Evolutionary conservation across 1,140 invertebrate genomes (phyloP).

Genomic region (Drosophila malerkotliana): DNA sequence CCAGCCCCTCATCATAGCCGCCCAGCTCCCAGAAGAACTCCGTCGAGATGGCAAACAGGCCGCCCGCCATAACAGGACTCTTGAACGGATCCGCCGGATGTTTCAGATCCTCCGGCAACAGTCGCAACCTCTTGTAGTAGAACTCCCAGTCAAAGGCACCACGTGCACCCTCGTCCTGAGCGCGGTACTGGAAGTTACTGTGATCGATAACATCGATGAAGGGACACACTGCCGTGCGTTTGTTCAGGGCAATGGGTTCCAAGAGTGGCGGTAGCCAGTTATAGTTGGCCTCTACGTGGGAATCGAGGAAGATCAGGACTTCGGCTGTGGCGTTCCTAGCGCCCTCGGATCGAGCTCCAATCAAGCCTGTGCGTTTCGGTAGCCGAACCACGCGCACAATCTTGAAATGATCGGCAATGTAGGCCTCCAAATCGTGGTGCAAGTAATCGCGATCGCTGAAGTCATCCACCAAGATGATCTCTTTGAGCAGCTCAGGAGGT

Average conservation of each 20-base stretch:
- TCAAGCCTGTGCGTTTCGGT: constrained; percentile 91
- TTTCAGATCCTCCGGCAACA: constrained; percentile 91
- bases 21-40: constrained; percentile 98
- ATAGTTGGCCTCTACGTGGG: constrained; percentile 96
- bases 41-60: constrained; percentile 95
- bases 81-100: constrained; percentile 95
- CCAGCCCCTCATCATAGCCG: constrained; percentile 96
- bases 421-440: constrained; percentile 90
- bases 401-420: constrained; percentile 89
- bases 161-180: constrained; percentile 96
- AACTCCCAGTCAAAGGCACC: constrained; percentile 99
- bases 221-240: constrained; percentile 96
- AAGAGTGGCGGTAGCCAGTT: constrained; percentile 97
- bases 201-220: constrained; percentile 98
- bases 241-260: constrained; percentile 94
- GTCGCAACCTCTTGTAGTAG: constrained; percentile 96
- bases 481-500: constrained; percentile 92
- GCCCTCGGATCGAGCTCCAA: constrained; percentile 94
- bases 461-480: constrained; percentile 97
- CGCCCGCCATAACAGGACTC: constrained; percentile 97
- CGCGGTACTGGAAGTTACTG: constrained; percentile 96
- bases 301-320: constrained; percentile 96
- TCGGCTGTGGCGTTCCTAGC: constrained; percentile 92
- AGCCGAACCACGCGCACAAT: constrained; percentile 90
- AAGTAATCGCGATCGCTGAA: constrained; percentile 91